Base-by-base conservation (phyloP, 1,140 invertebrate genomes). In the Tetramorium parvispinum region DNA sequence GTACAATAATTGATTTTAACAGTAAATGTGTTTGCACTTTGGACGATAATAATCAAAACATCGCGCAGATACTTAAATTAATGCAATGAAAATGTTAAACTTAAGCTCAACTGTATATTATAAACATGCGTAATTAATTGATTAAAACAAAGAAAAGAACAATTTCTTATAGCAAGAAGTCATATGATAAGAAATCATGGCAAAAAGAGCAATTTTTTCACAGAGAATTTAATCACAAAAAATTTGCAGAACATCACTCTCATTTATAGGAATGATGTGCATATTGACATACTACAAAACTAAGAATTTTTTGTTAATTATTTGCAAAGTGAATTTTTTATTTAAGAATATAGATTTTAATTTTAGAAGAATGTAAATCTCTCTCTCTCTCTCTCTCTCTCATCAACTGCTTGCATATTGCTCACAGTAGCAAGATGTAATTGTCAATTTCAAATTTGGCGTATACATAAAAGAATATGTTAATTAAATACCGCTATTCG, bases 401-500 rank as follows among this genome's bases (percentile, higher is more conserved):
- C 1, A n/a, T 43, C 6, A 46, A 57, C 5, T 13, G 11, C 21
- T 13, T 78, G 6, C n/a, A n/a, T 65, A 24, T 3, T 57, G 51
- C 18, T 10, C 4, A 18, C 18, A 59, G 24, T 21, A 1, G 55
- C 6, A 65, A 27, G 27, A n/a, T 11, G n/a, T 53, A 78, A 81
- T 73, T 46, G 24, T 5, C 7, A 32, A 40, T 32, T 82, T 71
- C 11, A 16, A 3, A 82, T 59, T 40, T 76, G 21, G 5, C 51
- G 3, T 57, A 37, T 40, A 40, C 1, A 46, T 57, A 82, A 73
- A 24, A 73, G 18, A 82, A 46, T 32, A 46, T 0, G 5, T 66
- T 59, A 40, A 73, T 73, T 82, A 46, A 57, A 82, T 73, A 16
- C 5, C 37, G n/a, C 18, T 43, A 71, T 73, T 46, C n/a, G 37